These are phyloP conservation scores for Microcebus murinus DNA, from an alignment of 2,113 vertebrate species.

Conservation along the genomic window DNA sequence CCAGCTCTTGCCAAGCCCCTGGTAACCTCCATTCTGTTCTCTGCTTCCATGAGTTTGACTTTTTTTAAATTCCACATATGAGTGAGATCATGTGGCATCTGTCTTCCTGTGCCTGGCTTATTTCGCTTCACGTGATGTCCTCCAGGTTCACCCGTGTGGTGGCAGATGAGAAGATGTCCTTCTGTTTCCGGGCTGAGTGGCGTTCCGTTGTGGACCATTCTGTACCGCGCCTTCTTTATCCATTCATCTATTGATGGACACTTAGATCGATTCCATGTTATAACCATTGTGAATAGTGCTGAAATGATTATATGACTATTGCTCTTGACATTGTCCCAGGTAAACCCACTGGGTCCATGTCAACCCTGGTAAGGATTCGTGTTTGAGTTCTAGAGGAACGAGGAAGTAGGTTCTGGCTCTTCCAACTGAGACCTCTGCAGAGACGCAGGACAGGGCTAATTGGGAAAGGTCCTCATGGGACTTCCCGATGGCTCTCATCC, in stretches of 20 bases:
- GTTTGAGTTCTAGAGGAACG: not conserved
- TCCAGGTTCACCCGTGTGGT: too few species aligned
- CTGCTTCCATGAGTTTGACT: not conserved
- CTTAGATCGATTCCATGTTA: not conserved
- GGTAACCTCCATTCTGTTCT: not conserved
- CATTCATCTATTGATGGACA: too few species aligned
- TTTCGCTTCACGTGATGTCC: too few species aligned
- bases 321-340: not conserved
- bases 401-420: not conserved
- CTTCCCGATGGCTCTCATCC: not conserved
- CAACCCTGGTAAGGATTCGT: not conserved
- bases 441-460: not conserved
- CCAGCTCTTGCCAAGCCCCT: too few species aligned
- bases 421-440: not conserved
- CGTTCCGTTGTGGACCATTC: too few species aligned
- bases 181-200: too few species aligned
- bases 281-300: not conserved
- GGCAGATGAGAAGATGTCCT: too few species aligned
- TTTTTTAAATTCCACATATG: too few species aligned
- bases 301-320: not conserved
- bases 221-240: too few species aligned
- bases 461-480: not conserved
- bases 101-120: too few species aligned
- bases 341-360: not conserved
- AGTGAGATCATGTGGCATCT: too few species aligned